Conservation (phyloP, 2,113 vertebrate species). For the Mormyrus iriodes region DNA sequence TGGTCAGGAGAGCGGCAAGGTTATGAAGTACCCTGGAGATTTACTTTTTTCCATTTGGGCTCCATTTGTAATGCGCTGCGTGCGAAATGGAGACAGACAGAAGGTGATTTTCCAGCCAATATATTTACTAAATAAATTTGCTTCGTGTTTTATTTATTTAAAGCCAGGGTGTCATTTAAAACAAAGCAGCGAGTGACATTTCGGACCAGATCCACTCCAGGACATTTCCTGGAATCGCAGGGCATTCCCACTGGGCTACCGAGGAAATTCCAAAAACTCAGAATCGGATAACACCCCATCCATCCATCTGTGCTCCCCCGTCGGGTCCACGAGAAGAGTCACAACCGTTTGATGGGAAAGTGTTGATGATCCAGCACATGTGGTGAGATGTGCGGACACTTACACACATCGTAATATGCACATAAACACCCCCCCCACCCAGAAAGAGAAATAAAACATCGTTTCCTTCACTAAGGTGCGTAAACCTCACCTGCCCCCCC, state of each 20-base stretch:
- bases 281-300: neutral
- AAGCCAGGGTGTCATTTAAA: neutral
- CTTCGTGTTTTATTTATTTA: neutral
- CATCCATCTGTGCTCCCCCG: neutral
- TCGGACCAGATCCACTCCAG: neutral
- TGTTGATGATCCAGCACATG: neutral
- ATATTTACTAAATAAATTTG: neutral
- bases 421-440: neutral
- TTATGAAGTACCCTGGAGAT: conserved; percentile 10
- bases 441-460: conserved; percentile 25
- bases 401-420: conserved; percentile 23
- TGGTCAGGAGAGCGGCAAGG: conserved; percentile 6
- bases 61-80: conserved; percentile 6
- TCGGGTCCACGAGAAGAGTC: neutral
- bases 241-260: neutral
- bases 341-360: neutral
- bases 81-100: conserved; percentile 11
- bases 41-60: conserved; percentile 14
- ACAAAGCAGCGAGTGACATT: neutral
- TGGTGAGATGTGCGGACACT: neutral
- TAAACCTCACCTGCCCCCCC: conserved; percentile 47
- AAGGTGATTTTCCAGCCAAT: neutral
- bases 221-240: neutral
- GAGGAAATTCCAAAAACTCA: neutral
- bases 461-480: conserved; percentile 26